Evolutionary conservation across 1,140 invertebrate genomes (phyloP), one percentile per base, ranked within the genome.

Genomic region (Pemphigus obesinymphae): DNA sequence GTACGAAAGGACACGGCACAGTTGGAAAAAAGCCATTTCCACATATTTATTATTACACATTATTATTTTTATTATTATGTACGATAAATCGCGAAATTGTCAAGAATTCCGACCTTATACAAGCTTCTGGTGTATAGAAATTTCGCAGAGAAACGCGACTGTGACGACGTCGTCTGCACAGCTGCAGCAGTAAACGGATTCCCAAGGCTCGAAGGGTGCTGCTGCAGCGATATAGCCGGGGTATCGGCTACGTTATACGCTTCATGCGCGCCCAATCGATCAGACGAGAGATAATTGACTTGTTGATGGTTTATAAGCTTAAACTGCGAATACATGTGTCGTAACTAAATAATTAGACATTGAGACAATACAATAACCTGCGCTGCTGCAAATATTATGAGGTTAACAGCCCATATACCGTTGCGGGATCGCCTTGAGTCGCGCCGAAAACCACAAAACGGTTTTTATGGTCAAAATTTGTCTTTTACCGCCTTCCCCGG

Each of bases 271-370:
- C 5, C 8, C 34, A 40, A 80, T 63, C 26, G 37, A 80, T 80
- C 76, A 17, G 55, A 78, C 20, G 73, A 23, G 73, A 23, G 50
- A 53, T 13, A 73, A 50, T 73, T 20, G 43, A 26, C 66, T 70
- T 23, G 37, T 40, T 5, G 34, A 68, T 68, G 63, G 34, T 23
- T 68, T 23, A 40, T 61, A 61, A 13, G 37, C 26, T 34, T 66
- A 11, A 5, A 26, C 23, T 40, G 37, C 37, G 17, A 26, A 11
- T n/a, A n/a, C 55, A 26, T 43, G 76, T 80, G 53, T 80, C 76
- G 76, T 63, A 80, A 80, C 76, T 43, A 29, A 78, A 78, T 55
- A 78, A 58, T 78, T 61, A 80, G 55, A 63, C 76, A 43, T 61
- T 45, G 53, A 80, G 76, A 80, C 55, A 80, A 61, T 43, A 63